These are phyloP conservation scores for Drosophila willistoni DNA, from an alignment of 1,140 invertebrate genomes.

Conservation along the genomic window DNA sequence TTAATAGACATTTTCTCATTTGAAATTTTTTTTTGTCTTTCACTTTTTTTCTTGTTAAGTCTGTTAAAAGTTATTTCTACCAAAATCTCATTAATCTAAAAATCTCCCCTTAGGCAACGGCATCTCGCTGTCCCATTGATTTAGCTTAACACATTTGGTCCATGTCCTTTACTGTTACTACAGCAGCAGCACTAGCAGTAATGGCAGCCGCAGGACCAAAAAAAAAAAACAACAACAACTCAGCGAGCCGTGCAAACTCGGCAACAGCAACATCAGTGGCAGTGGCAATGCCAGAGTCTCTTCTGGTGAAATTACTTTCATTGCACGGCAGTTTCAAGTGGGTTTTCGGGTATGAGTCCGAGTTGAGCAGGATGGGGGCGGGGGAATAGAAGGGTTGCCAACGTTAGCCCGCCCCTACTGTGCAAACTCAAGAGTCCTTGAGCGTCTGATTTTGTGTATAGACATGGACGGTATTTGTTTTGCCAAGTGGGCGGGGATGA, in stretches of 20 bases:
- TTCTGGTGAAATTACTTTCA: slow-evolving; percentile 78
- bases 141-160: slow-evolving; percentile 15
- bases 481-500: slow-evolving; percentile 45
- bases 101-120: slow-evolving; percentile 15
- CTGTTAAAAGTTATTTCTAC: neutral
- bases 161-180: slow-evolving; percentile 16
- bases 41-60: neutral
- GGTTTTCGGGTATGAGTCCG: slow-evolving; percentile 33
- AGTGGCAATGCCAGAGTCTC: slow-evolving; percentile 55
- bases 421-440: slow-evolving; percentile 72
- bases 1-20: slow-evolving; percentile 1
- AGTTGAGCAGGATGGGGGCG: no score
- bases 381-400: slow-evolving; percentile 26
- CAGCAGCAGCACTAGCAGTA: slow-evolving; percentile 7
- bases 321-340: slow-evolving; percentile 72
- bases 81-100: slow-evolving; percentile 21
- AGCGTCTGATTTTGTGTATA: slow-evolving; percentile 82
- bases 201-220: slow-evolving; percentile 20
- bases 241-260: slow-evolving; percentile 54
- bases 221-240: slow-evolving; percentile 29
- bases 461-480: slow-evolving; percentile 78
- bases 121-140: slow-evolving; percentile 18
- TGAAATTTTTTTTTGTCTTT: neutral
- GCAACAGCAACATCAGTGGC: slow-evolving; percentile 11
- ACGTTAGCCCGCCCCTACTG: slow-evolving; percentile 17